Percentiles rank a stretch among this genome's conserved stretches.
phyloP scores from a whole-genome alignment of 1,140 invertebrate species.

The Himalopsyche phryganea region DNA sequence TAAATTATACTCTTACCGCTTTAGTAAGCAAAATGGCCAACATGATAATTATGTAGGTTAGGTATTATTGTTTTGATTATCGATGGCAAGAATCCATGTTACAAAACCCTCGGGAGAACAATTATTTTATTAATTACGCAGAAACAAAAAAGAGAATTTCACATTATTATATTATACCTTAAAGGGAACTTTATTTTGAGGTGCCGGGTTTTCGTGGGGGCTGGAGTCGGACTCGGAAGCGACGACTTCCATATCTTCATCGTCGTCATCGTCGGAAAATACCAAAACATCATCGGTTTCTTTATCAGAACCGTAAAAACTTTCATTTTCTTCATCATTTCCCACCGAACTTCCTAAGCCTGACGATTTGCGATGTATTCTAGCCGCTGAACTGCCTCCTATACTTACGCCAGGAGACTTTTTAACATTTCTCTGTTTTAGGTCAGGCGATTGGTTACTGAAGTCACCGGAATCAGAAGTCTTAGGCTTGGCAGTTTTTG shows the following conservation, averaged over 20 bases:
- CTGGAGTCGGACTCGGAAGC: constrained; percentile 17
- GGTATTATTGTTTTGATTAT: background rate
- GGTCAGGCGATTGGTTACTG: constrained; percentile 15
- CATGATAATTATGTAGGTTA: background rate
- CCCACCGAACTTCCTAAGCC: constrained; percentile 40
- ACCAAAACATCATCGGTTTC: constrained; percentile 64
- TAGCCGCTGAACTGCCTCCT: constrained; percentile 18
- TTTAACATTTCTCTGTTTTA: constrained; percentile 35
- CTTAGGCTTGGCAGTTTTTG: background rate
- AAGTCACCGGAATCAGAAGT: background rate
- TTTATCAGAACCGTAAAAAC: constrained; percentile 64
- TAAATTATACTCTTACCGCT: background rate
- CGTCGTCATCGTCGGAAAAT: constrained; percentile 62
- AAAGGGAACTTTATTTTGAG: constrained; percentile 12
- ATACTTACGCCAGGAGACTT: constrained; percentile 20
- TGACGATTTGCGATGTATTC: constrained; percentile 35
- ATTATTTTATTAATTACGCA: background rate
- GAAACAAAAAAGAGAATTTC: too few species aligned
- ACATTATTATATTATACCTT: background rate
- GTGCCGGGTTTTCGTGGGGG: constrained; percentile 1
- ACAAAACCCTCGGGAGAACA: constrained; percentile 18
- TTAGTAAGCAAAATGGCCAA: background rate
- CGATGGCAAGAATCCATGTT: constrained; percentile 17
- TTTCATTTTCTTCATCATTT: constrained; percentile 46
- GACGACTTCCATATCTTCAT: constrained; percentile 54